These are phyloP conservation scores for Neotragus moschatus DNA, from an alignment of 2,113 vertebrate genomes.

Conservation along the genomic window DNA sequence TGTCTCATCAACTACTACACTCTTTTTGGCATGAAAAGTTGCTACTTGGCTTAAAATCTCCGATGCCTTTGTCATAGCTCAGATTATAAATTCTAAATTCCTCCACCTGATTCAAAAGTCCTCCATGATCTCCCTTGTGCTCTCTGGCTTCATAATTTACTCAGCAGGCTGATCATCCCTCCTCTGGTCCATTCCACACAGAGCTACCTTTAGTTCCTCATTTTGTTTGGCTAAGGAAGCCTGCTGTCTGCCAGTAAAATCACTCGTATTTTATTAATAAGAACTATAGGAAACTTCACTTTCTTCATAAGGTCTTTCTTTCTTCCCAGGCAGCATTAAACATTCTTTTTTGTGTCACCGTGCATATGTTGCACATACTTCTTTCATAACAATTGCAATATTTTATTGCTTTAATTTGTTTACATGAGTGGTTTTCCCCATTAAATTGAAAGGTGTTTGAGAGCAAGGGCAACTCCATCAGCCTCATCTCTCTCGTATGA, in stretches of 20 bases:
- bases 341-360: background rate
- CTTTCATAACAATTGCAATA: background rate
- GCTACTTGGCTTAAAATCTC: background rate
- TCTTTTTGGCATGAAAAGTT: background rate
- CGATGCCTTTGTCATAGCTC: background rate
- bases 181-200: background rate
- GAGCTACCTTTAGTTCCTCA: background rate
- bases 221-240: background rate
- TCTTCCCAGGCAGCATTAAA: constrained; percentile 26
- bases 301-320: constrained; percentile 8
- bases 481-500: background rate
- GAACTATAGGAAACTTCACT: background rate
- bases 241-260: background rate
- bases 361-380: background rate
- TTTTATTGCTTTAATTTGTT: background rate
- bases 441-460: background rate
- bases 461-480: background rate
- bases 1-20: background rate
- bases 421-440: background rate
- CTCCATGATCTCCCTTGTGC: background rate
- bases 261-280: constrained; percentile 11
- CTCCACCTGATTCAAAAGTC: background rate
- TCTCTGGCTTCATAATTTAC: background rate
- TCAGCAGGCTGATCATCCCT: background rate
- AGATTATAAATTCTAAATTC: background rate